These are phyloP conservation scores for Kryphioiulus occultus DNA, from an alignment of 2,888 invertebrate genomes.

Conservation along the genomic window DNA sequence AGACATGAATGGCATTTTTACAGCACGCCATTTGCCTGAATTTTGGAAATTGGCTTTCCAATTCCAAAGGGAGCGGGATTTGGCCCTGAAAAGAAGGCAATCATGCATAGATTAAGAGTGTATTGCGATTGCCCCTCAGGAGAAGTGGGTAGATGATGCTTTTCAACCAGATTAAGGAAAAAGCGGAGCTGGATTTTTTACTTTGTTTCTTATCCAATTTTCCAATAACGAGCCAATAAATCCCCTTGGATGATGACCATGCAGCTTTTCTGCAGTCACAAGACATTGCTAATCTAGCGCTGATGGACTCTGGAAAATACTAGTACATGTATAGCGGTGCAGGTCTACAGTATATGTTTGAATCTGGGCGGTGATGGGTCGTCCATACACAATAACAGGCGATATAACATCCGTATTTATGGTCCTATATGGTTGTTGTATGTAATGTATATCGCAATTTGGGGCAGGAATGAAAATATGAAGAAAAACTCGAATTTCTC, in stretches of 20 bases:
- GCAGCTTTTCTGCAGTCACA: background rate
- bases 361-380: too few species aligned
- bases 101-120: conserved; percentile 24
- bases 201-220: background rate
- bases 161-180: background rate
- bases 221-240: background rate
- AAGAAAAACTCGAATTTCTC: too few species aligned
- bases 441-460: too few species aligned
- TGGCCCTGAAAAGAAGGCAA: background rate
- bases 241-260: conserved; percentile 4
- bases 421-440: too few species aligned
- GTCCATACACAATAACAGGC: too few species aligned
- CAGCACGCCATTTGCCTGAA: background rate
- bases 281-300: background rate
- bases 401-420: too few species aligned
- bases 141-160: background rate
- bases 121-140: conserved; percentile 3
- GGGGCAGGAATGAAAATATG: too few species aligned
- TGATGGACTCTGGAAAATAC: background rate
- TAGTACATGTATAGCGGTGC: background rate
- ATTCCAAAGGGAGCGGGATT: background rate
- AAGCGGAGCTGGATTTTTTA: background rate
- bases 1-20: conserved; percentile 4
- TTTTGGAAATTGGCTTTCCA: conserved; percentile 18
- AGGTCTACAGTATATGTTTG: too few species aligned